These are phyloP conservation scores for Elmis aenea DNA, from an alignment of 2,888 invertebrate genomes.

Conservation along the genomic window DNA sequence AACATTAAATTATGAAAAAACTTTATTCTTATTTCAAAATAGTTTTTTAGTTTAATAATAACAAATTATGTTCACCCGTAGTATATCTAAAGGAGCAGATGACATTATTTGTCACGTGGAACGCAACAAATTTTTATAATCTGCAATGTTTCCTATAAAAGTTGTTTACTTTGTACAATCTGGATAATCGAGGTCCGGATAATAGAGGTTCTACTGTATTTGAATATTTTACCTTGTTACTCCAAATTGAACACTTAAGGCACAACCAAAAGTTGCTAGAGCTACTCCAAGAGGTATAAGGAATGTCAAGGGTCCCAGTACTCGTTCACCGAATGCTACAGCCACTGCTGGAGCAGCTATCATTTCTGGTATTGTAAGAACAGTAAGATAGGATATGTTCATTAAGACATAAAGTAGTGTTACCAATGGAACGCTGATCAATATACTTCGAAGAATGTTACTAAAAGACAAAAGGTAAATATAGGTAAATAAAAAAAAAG, in stretches of 20 bases:
- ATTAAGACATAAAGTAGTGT: conserved; percentile 75
- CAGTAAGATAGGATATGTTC: conserved; percentile 85
- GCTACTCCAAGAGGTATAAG: conserved; percentile 73
- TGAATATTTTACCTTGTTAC: conserved; percentile 55
- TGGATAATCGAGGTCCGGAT: no score
- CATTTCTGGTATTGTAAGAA: conserved; percentile 68
- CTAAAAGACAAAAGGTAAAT: conserved; percentile 45
- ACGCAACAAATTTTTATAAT: no score
- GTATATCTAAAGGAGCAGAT: no score
- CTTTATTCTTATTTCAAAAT: no score
- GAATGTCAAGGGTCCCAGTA: conserved; percentile 61
- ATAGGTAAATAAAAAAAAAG: no score
- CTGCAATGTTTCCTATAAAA: no score
- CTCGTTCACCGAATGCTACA: conserved; percentile 63
- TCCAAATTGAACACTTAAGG: conserved; percentile 71
- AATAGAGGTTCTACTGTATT: no score
- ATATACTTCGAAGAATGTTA: conserved; percentile 74
- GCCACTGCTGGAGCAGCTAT: conserved; percentile 72
- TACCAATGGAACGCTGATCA: conserved; percentile 76
- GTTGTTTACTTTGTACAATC: no score
- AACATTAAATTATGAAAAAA: no score
- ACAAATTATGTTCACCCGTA: no score
- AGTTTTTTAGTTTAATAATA: no score
- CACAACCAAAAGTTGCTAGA: conserved; percentile 73
- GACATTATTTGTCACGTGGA: no score